Percentiles rank a stretch among this genome's conserved stretches.
These are phyloP conservation scores for Dascyllus trimaculatus DNA, from an alignment of 2,113 vertebrate species.

Conservation along the genomic window DNA sequence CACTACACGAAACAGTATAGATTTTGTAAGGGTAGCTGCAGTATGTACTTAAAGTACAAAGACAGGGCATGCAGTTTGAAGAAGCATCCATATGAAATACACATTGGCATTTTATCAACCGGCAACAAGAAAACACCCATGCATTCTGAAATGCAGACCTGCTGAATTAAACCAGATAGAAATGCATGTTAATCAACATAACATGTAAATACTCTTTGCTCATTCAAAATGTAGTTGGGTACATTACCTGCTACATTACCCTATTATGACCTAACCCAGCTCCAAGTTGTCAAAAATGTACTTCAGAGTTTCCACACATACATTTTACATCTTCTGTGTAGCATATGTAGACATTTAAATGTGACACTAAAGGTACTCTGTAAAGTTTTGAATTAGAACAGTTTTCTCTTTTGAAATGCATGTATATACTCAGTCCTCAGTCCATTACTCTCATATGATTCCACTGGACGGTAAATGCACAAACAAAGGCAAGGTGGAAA, in stretches of 20 bases:
- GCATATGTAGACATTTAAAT: not conserved
- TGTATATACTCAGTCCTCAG: not conserved
- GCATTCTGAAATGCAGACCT: not conserved
- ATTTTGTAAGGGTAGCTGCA: too few relatives aligned
- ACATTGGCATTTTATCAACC: too few relatives aligned
- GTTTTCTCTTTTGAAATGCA: not conserved
- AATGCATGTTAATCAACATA: too few relatives aligned
- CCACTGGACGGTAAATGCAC: not conserved
- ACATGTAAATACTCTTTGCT: too few relatives aligned
- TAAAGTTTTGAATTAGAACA: not conserved
- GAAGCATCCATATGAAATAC: too few relatives aligned
- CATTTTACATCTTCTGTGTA: not conserved
- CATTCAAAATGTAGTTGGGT: too few relatives aligned
- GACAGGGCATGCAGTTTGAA: too few relatives aligned
- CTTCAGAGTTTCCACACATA: not conserved
- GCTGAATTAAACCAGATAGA: too few relatives aligned
- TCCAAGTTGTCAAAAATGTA: not conserved
- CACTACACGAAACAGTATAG: too few relatives aligned
- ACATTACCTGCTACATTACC: too few relatives aligned
- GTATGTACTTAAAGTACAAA: too few relatives aligned
- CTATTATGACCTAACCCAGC: not conserved
- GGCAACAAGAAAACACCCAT: not conserved
- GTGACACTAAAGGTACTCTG: not conserved
- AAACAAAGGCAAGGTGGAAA: not conserved
- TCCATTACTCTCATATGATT: not conserved